These are phyloP conservation scores for Herpailurus yagouaroundi DNA, from an alignment of 2,113 vertebrate genomes.

Conservation along the genomic window DNA sequence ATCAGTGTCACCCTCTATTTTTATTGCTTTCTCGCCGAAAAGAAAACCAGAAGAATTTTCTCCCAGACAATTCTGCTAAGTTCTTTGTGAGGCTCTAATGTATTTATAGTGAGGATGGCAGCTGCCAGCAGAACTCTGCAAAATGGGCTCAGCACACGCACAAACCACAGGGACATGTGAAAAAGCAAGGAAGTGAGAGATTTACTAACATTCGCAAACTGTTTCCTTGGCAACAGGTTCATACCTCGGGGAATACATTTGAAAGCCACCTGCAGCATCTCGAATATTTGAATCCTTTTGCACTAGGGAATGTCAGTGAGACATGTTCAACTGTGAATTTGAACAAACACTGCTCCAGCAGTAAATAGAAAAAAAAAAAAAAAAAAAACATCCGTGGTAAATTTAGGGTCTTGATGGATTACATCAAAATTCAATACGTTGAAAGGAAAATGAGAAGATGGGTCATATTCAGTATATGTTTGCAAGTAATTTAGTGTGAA, in stretches of 20 bases:
- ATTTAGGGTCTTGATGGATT: background rate
- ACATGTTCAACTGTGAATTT: background rate
- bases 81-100: background rate
- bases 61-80: background rate
- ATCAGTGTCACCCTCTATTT: background rate
- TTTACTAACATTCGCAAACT: constrained; percentile 20
- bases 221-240: constrained; percentile 57
- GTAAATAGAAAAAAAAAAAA: background rate
- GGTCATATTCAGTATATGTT: background rate
- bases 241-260: background rate
- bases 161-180: background rate
- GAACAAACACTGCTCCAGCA: background rate
- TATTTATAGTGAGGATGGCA: background rate
- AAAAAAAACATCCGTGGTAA: background rate
- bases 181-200: background rate
- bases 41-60: constrained; percentile 17
- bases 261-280: constrained; percentile 35
- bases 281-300: constrained; percentile 21
- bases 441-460: background rate
- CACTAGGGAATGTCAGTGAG: background rate
- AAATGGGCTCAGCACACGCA: background rate
- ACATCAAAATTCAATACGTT: background rate
- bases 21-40: background rate
- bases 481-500: background rate
- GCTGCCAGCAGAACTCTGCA: background rate